Base-by-base conservation (phyloP, 2,888 invertebrate genomes). In the Netelia fuscicornis region DNA sequence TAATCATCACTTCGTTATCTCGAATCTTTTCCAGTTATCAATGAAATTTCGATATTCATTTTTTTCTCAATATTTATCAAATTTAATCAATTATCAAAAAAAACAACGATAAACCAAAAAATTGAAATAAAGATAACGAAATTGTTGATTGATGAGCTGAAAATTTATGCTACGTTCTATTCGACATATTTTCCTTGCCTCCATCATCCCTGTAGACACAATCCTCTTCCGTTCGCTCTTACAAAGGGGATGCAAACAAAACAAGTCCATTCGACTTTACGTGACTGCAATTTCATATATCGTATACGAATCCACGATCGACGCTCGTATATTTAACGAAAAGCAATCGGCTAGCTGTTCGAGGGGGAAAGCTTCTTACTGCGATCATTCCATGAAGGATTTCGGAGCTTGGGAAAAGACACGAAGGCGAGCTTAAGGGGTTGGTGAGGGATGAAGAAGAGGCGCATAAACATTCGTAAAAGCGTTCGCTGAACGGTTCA, bases 391-490 rank as follows among this genome's bases (percentile, higher is more conserved):
- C 37, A 37, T 37, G 37, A 37, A 37, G 37, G 37, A 37, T 37
- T 37, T 37, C 37, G 37, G 6, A 8, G 37, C 37, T 37, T 37
- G 37, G 37, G 37, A 5, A 6, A 37, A 37, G 37, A 6, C 1
- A 6, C 37, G 37, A 37, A 37, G 37, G 8, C 37, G 37, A 30
- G 30, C 30, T 2, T 30, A 30, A 44, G 44, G 44, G 60, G 1
- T 74, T 58, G 44, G 68, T 13, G 52, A 65, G 44, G 62, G 25
- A 67, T 56, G 25, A 52, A 42, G 60, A n/a, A 62, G 52, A 84
- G 82, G 72, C 75, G 80, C 82, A 86, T 84, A 85, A 72, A 86
- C 77, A 86, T 85, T 78, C 83, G 81, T 60, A 58, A 74, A 84
- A 60, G 83, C 83, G 75, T 64, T 81, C 70, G 62, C 64, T 80